phyloP scores from a whole-genome alignment of 1,140 invertebrate genomes.

The Drosophila setifemur region DNA sequence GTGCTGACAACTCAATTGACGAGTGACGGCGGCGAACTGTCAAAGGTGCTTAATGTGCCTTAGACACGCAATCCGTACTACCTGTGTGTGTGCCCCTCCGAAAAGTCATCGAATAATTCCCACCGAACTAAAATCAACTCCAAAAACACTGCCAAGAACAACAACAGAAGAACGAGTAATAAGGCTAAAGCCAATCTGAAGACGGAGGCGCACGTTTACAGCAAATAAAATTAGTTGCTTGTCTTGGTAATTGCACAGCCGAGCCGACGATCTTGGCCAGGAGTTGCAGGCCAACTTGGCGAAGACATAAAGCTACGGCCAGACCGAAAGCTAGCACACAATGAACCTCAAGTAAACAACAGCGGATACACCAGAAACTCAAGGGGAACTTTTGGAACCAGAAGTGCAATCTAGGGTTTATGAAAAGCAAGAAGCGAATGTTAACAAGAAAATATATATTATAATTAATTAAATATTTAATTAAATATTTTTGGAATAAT shows the following conservation, averaged over 20 bases:
- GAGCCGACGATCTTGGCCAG: constrained; percentile 19
- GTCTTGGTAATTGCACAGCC: constrained; percentile 68
- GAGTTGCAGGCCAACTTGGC: constrained; percentile 36
- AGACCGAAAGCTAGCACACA: constrained; percentile 33
- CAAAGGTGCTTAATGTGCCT: constrained; percentile 42
- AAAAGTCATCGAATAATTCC: constrained; percentile 59
- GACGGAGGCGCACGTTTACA: constrained; percentile 68
- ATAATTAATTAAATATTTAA: too few relatives aligned
- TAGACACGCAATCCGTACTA: constrained; percentile 52
- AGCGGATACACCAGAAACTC: constrained; percentile 6
- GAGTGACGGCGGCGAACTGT: constrained; percentile 16
- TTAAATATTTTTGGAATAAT: too few relatives aligned
- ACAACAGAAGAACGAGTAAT: constrained; percentile 6
- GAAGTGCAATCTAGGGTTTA: neutral
- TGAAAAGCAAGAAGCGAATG: too few relatives aligned
- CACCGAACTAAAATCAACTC: constrained; percentile 42
- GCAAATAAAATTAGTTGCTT: constrained; percentile 78
- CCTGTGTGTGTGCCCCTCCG: neutral
- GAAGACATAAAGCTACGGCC: constrained; percentile 31
- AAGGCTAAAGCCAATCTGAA: constrained; percentile 11
- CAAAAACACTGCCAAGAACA: neutral
- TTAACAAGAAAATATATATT: too few relatives aligned
- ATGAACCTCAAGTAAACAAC: constrained; percentile 4
- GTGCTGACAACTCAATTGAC: constrained; percentile 67
- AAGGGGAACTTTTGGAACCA: neutral